A percentile compares a stretch with the other conserved stretches of the same genome.
Evolutionary conservation across 2,797 vertebrate genomes (phyloP).

Genomic region (Coregonus ussuriensis): DNA sequence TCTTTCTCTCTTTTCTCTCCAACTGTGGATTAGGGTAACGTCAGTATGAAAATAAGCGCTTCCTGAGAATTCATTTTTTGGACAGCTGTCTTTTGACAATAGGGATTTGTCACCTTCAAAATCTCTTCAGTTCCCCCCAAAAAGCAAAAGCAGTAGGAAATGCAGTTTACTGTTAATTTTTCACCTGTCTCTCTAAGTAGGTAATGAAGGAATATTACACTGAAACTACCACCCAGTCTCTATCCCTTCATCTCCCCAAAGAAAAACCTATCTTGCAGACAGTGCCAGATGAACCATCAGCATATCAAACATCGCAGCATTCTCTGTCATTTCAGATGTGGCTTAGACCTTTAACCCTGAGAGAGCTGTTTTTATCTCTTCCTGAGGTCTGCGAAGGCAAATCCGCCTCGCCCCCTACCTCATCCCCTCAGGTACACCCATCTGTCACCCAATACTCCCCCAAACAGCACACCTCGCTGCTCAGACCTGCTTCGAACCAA

Average conservation of each 20-base stretch:
- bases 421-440: constrained; percentile 64
- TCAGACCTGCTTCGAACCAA: constrained; percentile 84
- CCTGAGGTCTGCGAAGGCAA: constrained; percentile 72
- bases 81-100: constrained; percentile 65
- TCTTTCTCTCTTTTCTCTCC: constrained; percentile 42
- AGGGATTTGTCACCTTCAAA: constrained; percentile 64
- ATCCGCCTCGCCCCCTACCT: constrained; percentile 40
- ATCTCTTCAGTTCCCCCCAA: constrained; percentile 44
- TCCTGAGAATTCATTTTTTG: constrained; percentile 57
- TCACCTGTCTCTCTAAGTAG: constrained; percentile 52
- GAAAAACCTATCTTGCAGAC: constrained; percentile 28
- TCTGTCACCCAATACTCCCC: constrained; percentile 79
- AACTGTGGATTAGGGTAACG: constrained; percentile 46
- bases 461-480: constrained; percentile 78
- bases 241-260: constrained; percentile 24
- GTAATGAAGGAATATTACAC: constrained; percentile 63
- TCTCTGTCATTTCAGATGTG: constrained; percentile 65
- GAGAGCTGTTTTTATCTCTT: constrained; percentile 68
- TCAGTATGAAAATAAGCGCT: constrained; percentile 53
- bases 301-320: constrained; percentile 53
- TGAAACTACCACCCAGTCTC: constrained; percentile 41
- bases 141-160: background rate
- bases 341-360: constrained; percentile 71
- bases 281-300: constrained; percentile 12
- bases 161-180: constrained; percentile 59